These are phyloP conservation scores for Hippocampus abdominalis DNA, from an alignment of 2,113 vertebrate species.

Conservation along the genomic window DNA sequence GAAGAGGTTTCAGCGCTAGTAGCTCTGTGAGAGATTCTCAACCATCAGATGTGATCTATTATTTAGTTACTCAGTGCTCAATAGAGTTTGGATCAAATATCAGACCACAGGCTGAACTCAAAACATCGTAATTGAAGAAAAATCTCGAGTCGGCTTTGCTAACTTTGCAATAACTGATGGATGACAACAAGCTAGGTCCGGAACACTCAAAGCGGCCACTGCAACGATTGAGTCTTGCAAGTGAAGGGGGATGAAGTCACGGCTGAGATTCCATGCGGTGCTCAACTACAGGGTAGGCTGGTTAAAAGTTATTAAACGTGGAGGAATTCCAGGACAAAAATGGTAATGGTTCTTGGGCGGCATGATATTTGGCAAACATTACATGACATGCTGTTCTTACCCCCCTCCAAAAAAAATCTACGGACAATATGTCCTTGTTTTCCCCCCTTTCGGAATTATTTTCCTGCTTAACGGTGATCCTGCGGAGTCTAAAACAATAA, in stretches of 20 bases:
- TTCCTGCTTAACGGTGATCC: neutral
- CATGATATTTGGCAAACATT: slow-evolving; percentile 11
- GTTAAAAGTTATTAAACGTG: slow-evolving; percentile 10
- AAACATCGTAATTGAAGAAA: slow-evolving; percentile 4
- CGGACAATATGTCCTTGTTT: neutral
- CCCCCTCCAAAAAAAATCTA: neutral
- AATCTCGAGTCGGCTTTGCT: neutral
- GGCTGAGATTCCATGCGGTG: slow-evolving; percentile 18
- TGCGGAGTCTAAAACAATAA: slow-evolving; percentile 1
- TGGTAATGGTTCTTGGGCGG: slow-evolving; percentile 26
- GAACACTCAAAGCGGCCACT: too few relatives aligned
- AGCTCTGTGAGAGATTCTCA: slow-evolving; percentile 15
- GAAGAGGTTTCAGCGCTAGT: slow-evolving; percentile 20
- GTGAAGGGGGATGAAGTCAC: slow-evolving; percentile 22
- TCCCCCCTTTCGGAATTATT: neutral
- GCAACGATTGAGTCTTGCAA: neutral
- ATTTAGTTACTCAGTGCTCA: too few relatives aligned
- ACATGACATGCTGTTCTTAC: neutral
- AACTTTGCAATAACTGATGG: neutral
- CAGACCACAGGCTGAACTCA: slow-evolving; percentile 10
- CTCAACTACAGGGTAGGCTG: neutral
- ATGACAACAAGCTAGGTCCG: neutral
- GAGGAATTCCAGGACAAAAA: slow-evolving; percentile 19
- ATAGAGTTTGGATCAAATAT: slow-evolving; percentile 32
- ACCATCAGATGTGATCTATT: slow-evolving; percentile 26